Base-by-base conservation (phyloP, 2,113 vertebrate species). In the Emydura subglobosa region DNA sequence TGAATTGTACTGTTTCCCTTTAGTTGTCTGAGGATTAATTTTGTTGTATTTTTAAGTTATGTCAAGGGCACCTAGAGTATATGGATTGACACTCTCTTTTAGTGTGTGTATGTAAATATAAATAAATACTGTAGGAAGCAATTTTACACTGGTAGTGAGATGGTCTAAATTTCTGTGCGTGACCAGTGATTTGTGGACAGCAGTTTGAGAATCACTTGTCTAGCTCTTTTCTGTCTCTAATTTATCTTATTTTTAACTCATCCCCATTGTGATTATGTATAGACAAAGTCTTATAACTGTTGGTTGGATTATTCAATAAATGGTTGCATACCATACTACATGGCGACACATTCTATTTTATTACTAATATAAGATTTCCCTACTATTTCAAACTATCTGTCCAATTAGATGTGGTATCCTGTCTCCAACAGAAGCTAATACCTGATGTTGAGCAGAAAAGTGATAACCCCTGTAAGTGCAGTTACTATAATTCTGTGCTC, bases 11-110 rank as follows among this genome's bases (percentile, higher is more conserved):
- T 61, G 7, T 82, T 29, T 89, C 16, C 42, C 0, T 89, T 17
- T 76, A 55, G 2, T 29, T 86, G 6, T 61, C 85, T 80, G 27
- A 91, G 51, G 17, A 85, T 4, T 50, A 0, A 92, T 94, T 89
- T 82, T 55, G 47, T 81, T 91, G 6, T 68, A 55, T 61, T 91
- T 90, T 92, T 82, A 89, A 82, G 89, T 61, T 55, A 93, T 29
- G 29, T 93, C 10, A 93, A 10, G 2, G 3, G 0, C 3, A 25
- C 4, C 72, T 25, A 89, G 49, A 91, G 89, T n/a, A 80, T 51
- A 91, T 53, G 16, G 39, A 80, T 2, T 89, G 17, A 65, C 84
- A 53, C 25, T 1, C 78, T 16, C 5, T 53, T 1, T 68, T 76
- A 76, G 39, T 44, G 39, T 2, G 0, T 55, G 10, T 82, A 2